Percentiles rank a stretch among this genome's conserved stretches.
Evolutionary conservation across 2,797 vertebrate species (phyloP).

Genomic region (Babyrousa celebensis): DNA sequence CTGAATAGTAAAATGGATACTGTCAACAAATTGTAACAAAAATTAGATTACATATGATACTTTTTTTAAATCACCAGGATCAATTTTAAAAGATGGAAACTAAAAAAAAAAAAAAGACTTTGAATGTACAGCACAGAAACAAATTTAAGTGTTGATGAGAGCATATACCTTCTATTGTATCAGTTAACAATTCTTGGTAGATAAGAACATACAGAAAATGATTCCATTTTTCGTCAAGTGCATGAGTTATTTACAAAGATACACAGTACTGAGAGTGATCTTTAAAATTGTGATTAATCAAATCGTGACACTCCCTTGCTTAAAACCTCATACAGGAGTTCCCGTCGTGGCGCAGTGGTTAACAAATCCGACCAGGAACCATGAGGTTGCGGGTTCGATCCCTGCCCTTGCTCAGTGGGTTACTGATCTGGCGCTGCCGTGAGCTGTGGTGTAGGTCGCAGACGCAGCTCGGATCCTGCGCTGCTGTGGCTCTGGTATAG

Average conservation of each 20-base stretch:
- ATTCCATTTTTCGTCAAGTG: background rate
- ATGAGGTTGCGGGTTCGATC: too few relatives aligned
- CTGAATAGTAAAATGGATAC: background rate
- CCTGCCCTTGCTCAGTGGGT: background rate
- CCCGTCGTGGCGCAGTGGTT: too few relatives aligned
- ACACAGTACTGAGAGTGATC: conserved; percentile 9
- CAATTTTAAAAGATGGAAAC: conserved; percentile 64
- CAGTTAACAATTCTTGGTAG: conserved; percentile 54
- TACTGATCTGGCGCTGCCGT: too few relatives aligned
- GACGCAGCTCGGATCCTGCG: too few relatives aligned
- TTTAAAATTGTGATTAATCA: conserved; percentile 54
- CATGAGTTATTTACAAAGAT: conserved; percentile 55
- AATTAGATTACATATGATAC: background rate
- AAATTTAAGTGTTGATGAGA: conserved; percentile 43
- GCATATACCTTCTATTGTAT: conserved; percentile 17
- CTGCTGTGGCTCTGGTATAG: too few relatives aligned
- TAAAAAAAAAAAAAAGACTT: background rate
- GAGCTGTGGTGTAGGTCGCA: too few relatives aligned
- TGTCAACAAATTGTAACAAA: background rate
- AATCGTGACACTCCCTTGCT: conserved; percentile 45
- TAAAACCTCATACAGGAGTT: background rate
- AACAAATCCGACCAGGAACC: too few relatives aligned
- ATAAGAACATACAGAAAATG: conserved; percentile 26
- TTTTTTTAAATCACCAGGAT: conserved; percentile 21
- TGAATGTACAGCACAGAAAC: background rate